Base-by-base conservation (phyloP, 1,140 invertebrate species). In the Eubasilissa regina region DNA sequence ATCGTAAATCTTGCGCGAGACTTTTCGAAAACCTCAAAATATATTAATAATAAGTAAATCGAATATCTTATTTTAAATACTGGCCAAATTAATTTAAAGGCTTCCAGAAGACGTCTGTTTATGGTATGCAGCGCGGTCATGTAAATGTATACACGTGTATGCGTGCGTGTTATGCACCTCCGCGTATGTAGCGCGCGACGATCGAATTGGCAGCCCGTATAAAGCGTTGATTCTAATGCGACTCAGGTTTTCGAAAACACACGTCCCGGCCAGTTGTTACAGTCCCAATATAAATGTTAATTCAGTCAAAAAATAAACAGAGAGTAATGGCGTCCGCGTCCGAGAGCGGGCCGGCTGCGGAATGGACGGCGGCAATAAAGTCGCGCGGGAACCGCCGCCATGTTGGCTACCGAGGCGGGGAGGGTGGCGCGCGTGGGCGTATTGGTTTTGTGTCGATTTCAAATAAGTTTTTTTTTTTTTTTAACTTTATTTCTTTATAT, bases 231-330 rank as follows among this genome's bases (percentile, higher is more conserved):
- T 73, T 73, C 68, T 76, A 76, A 76, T 64, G 74, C 56, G 19
- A 45, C 56, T 60, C 74, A 76, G 74, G 56, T 62, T 48, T 76
- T 60, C 45, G 74, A 76, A 75, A 75, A 76, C 58, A 76, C 58
- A 76, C 56, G 74, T 76, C 74, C 58, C 15, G 48, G 44, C 56
- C 74, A 62, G 74, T 76, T 48, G 56, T 76, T 64, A 35, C 74
- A 62, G 19, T 76, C 75, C 77, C 77, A 78, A 79, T 79, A 76
- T 80, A 80, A 80, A 80, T 80, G 73, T 75, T 80, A 80, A 80
- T 80, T 80, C 73, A 51, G 73, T 45, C 78, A 48, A 78, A 80
- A 79, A 76, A 76, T 80, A 80, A 80, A 80, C 73, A 70, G 43
- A 17, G 66, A 78, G 77, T 72, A 56, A 64, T 53, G 58, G 70